Evolutionary conservation across 2,113 vertebrate genomes (phyloP).

Genomic region (Cynocephalus volans): DNA sequence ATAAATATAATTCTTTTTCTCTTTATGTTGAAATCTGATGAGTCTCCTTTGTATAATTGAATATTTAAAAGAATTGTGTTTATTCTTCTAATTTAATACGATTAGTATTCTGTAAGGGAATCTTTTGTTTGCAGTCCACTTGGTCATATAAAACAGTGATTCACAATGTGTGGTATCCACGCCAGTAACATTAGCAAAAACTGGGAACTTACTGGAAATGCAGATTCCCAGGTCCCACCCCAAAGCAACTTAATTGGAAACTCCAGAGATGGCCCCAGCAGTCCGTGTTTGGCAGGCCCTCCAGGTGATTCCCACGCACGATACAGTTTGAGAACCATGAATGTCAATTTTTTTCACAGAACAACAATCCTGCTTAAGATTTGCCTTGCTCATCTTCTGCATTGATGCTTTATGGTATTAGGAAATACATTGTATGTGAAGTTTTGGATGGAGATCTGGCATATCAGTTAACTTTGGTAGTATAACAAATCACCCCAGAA

Average conservation of each 20-base stretch:
- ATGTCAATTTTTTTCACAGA: fast-evolving
- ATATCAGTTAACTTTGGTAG: neutral
- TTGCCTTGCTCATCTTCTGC: neutral
- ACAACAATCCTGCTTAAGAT: neutral
- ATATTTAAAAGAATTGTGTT: constrained; percentile 26
- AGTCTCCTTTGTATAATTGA: neutral
- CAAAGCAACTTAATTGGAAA: neutral
- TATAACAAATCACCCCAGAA: neutral
- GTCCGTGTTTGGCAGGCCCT: neutral
- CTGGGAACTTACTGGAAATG: neutral
- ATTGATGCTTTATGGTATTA: neutral
- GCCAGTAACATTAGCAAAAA: neutral
- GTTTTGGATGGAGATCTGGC: neutral
- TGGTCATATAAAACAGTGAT: neutral
- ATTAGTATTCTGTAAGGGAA: neutral
- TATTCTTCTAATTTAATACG: neutral
- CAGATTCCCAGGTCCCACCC: too few species aligned
- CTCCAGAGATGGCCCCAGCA: fast-evolving
- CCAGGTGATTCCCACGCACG: neutral
- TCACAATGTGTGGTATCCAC: neutral
- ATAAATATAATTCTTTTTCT: neutral
- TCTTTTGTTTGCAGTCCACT: neutral
- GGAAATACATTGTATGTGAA: neutral
- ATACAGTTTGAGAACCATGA: fast-evolving
- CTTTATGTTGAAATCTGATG: constrained; percentile 8